These are phyloP conservation scores for Taurulus bubalis DNA, from an alignment of 2,113 vertebrate genomes.

Conservation along the genomic window DNA sequence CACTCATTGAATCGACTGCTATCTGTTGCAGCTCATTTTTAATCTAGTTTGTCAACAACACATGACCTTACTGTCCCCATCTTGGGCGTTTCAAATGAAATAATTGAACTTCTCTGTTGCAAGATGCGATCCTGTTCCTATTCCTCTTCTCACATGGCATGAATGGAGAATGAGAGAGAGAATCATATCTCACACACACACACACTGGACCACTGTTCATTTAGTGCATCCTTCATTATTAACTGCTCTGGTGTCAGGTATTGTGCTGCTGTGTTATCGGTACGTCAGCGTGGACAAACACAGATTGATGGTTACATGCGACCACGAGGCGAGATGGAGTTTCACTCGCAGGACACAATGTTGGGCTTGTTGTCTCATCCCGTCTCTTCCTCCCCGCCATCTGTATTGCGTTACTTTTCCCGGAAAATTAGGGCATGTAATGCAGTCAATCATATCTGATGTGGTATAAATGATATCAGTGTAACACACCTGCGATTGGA, in stretches of 20 bases:
- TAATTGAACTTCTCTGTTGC: background rate
- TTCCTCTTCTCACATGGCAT: background rate
- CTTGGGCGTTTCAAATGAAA: constrained; percentile 21
- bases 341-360: background rate
- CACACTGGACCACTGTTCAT: constrained; percentile 11
- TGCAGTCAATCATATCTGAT: background rate
- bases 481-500: constrained; percentile 14
- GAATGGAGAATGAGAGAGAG: background rate
- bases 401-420: background rate
- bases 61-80: constrained; percentile 16
- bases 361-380: constrained; percentile 5
- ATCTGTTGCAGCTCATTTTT: constrained; percentile 36
- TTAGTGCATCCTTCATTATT: constrained; percentile 42
- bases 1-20: constrained; percentile 19
- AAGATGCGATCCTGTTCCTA: background rate
- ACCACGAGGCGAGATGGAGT: constrained; percentile 18
- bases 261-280: constrained; percentile 3
- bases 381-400: constrained; percentile 1
- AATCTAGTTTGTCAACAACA: constrained; percentile 39
- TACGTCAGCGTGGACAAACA: constrained; percentile 29
- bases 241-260: constrained; percentile 24
- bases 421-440: background rate
- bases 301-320: constrained; percentile 28
- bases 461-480: background rate
- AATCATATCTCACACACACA: background rate